Percentiles rank a stretch among this genome's conserved stretches.
Evolutionary conservation across 2,797 vertebrate species (phyloP).

Genomic region (Typhlichthys eigenmanni): DNA sequence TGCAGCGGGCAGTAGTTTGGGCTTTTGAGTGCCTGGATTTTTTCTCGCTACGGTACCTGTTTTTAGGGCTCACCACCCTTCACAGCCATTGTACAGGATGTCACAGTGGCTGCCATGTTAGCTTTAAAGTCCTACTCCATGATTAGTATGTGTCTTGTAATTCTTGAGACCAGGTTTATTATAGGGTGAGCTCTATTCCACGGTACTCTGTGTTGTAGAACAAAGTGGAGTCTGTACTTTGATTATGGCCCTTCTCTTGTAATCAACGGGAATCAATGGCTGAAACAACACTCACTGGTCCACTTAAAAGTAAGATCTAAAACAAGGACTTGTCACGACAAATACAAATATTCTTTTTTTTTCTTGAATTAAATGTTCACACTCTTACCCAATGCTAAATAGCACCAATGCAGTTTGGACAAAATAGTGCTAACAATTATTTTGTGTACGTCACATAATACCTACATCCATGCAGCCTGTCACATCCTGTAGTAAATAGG

Average conservation of each 20-base stretch:
- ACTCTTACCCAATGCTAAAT: no score
- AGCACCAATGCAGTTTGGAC: no score
- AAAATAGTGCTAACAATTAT: no score
- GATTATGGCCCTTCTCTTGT: slow-evolving; percentile 51
- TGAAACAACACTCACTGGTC: slow-evolving; percentile 43
- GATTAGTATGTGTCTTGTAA: slow-evolving; percentile 33
- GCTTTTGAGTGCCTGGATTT: slow-evolving; percentile 27
- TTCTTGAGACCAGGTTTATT: slow-evolving; percentile 40
- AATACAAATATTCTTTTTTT: no score
- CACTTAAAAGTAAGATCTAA: slow-evolving; percentile 44
- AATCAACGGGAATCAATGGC: slow-evolving; percentile 55
- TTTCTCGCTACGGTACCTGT: slow-evolving; percentile 11
- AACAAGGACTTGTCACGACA: slow-evolving; percentile 26
- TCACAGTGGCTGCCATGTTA: slow-evolving; percentile 3
- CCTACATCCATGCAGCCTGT: no score
- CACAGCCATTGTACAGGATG: neutral
- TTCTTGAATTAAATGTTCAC: no score
- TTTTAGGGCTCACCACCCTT: slow-evolving; percentile 10
- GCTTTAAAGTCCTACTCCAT: slow-evolving; percentile 26
- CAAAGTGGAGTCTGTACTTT: slow-evolving; percentile 52
- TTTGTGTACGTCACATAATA: no score
- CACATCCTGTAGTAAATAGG: no score
- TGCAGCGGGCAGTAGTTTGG: slow-evolving; percentile 22
- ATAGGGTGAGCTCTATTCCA: slow-evolving; percentile 31
- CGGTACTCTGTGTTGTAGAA: slow-evolving; percentile 42